These are phyloP conservation scores for Nyctibius bracteatus DNA, from an alignment of 2,113 vertebrate genomes.

Conservation along the genomic window DNA sequence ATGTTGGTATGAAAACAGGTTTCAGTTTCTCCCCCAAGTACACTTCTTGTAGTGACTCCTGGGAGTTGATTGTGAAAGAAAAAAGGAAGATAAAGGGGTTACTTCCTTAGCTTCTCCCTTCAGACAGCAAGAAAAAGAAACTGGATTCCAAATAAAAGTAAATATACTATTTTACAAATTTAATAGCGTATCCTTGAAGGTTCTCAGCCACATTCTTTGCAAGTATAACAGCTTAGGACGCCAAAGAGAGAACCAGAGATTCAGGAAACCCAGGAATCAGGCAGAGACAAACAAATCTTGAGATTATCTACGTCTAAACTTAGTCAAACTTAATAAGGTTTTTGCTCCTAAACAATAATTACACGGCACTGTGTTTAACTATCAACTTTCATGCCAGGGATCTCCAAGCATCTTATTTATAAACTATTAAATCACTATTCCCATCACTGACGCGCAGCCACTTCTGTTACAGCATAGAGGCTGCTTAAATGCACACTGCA, in stretches of 20 bases:
- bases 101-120: not conserved
- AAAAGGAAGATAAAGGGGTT: not conserved
- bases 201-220: not conserved
- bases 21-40: not conserved
- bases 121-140: not conserved
- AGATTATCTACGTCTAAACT: not conserved
- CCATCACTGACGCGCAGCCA: not conserved
- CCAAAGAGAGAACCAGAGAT: not conserved
- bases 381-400: not conserved
- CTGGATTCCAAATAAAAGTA: not conserved
- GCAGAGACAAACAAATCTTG: not conserved
- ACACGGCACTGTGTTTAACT: not conserved
- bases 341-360: constrained; percentile 11
- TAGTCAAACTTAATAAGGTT: not conserved
- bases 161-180: not conserved
- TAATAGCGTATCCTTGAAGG: not conserved
- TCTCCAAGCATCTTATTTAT: not conserved
- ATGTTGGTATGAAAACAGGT: not conserved
- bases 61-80: not conserved
- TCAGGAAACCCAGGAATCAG: not conserved
- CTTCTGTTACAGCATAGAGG: not conserved
- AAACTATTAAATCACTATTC: not conserved
- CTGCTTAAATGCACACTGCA: not conserved
- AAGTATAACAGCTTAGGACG: not conserved
- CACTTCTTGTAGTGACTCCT: not conserved